Conservation (phyloP, 2,888 invertebrate species). For the Lepidochrysops patricia region DNA sequence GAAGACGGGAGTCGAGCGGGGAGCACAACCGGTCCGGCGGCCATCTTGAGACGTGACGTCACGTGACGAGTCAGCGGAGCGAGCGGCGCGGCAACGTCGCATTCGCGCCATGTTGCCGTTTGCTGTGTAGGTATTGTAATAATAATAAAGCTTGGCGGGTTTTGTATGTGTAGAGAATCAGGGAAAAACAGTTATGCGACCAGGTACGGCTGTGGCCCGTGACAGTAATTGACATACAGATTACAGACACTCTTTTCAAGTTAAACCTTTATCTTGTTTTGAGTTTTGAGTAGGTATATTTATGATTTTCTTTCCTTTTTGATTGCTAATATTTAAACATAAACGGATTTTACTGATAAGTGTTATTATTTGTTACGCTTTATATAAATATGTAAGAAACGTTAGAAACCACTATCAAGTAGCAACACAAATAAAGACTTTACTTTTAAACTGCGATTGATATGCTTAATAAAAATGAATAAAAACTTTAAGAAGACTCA, state of each 20-base stretch:
- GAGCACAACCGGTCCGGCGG: slow-evolving; percentile 63
- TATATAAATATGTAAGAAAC: not conserved
- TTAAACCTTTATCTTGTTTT: not conserved
- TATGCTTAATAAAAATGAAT: too few relatives aligned
- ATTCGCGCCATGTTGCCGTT: slow-evolving; percentile 52
- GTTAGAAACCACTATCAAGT: too few relatives aligned
- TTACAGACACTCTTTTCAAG: not conserved
- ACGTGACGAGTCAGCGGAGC: slow-evolving; percentile 71
- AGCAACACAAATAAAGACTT: too few relatives aligned
- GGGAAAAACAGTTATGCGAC: slow-evolving; percentile 66
- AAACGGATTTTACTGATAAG: not conserved
- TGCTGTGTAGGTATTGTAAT: slow-evolving; percentile 57
- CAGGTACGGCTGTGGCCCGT: slow-evolving; percentile 46
- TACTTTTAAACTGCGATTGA: too few relatives aligned
- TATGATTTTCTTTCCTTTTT: not conserved
- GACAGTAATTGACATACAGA: slow-evolving; percentile 15
- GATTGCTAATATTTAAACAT: not conserved
- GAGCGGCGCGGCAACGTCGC: slow-evolving; percentile 66
- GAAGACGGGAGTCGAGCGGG: slow-evolving; percentile 54
- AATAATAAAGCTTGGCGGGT: slow-evolving; percentile 58
- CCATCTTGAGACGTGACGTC: slow-evolving; percentile 75
- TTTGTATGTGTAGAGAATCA: slow-evolving; percentile 60
- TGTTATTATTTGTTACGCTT: not conserved
- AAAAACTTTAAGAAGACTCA: too few relatives aligned
- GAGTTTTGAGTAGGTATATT: too few relatives aligned